A percentile compares a stretch with the other conserved stretches of the same genome.
phyloP scores from a whole-genome alignment of 2,113 vertebrate genomes.

The Symphodus melops region DNA sequence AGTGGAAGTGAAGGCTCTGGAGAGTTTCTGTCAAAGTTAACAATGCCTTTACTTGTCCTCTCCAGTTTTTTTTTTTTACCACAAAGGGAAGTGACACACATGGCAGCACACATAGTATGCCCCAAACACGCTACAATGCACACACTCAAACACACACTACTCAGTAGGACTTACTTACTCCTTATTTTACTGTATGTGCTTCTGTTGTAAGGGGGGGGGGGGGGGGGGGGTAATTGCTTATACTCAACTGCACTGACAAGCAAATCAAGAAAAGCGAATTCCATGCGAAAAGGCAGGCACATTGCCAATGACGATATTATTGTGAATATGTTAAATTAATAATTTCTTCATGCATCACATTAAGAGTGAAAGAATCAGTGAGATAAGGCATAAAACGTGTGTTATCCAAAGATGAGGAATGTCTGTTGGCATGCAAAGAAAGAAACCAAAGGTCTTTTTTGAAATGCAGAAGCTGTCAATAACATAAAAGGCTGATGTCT shows the following conservation, averaged over 20 bases:
- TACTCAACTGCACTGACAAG: constrained; percentile 13
- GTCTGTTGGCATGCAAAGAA: constrained; percentile 32
- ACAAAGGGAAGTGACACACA: constrained; percentile 21
- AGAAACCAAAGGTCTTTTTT: constrained; percentile 41
- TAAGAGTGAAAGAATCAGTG: not conserved
- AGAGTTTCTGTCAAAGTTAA: constrained; percentile 4
- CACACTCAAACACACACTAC: constrained; percentile 5
- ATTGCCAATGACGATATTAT: constrained; percentile 27
- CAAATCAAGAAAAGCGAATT: constrained; percentile 21
- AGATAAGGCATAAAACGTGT: not conserved
- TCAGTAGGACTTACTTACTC: not conserved
- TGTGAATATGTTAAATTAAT: constrained; percentile 4
- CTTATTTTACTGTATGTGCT: not conserved
- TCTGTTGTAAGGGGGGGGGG: not conserved
- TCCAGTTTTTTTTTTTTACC: constrained; percentile 6
- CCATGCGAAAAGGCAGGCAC: constrained; percentile 4
- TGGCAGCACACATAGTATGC: constrained; percentile 9
- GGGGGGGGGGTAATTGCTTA: not conserved
- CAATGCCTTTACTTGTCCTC: constrained; percentile 3
- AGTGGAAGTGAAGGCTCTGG: not conserved
- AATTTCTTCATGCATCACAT: constrained; percentile 26
- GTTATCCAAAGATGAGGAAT: not conserved
- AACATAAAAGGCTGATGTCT: constrained; percentile 49
- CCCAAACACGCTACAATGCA: not conserved
- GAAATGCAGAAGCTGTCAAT: constrained; percentile 50